Conservation (phyloP, 2,888 invertebrate genomes). For the Ichneumoninae sp. region DNA sequence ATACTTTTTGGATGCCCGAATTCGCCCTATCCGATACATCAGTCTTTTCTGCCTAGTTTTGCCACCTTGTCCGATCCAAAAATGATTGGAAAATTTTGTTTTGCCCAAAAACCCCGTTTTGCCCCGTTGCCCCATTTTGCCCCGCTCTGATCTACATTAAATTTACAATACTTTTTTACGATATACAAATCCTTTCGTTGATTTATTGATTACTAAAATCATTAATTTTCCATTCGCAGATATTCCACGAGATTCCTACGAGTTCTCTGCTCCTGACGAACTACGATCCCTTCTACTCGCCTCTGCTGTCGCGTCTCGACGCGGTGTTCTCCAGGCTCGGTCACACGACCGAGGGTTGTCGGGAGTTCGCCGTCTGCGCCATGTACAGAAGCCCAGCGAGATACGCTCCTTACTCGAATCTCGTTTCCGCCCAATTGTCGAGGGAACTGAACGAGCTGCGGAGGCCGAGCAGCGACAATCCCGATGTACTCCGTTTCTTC, state of each 20-base stretch:
- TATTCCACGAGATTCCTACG: slow-evolving; percentile 94
- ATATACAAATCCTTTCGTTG: not conserved
- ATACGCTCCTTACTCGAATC: slow-evolving; percentile 95
- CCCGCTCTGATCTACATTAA: no score
- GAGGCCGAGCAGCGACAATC: slow-evolving; percentile 93
- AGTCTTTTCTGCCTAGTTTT: no score
- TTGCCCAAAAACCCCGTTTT: no score
- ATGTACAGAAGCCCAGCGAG: slow-evolving; percentile 96
- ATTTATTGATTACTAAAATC: not conserved
- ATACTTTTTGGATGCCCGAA: no score
- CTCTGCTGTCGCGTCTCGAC: slow-evolving; percentile 92
- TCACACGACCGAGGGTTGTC: slow-evolving; percentile 88
- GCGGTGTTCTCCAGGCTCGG: slow-evolving; percentile 92
- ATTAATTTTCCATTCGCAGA: slow-evolving; percentile 82
- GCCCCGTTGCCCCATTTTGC: no score
- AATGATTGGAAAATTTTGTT: no score
- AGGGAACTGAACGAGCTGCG: slow-evolving; percentile 94
- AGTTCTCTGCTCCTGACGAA: slow-evolving; percentile 93
- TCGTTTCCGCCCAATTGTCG: slow-evolving; percentile 94
- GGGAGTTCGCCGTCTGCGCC: slow-evolving; percentile 93
- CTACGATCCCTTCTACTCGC: slow-evolving; percentile 96
- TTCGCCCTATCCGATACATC: no score
- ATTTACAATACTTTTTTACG: no score
- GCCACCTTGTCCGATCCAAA: no score
- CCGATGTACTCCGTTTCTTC: slow-evolving; percentile 94